These are phyloP conservation scores for Odontesthes bonariensis DNA, from an alignment of 2,113 vertebrate species.

Conservation along the genomic window DNA sequence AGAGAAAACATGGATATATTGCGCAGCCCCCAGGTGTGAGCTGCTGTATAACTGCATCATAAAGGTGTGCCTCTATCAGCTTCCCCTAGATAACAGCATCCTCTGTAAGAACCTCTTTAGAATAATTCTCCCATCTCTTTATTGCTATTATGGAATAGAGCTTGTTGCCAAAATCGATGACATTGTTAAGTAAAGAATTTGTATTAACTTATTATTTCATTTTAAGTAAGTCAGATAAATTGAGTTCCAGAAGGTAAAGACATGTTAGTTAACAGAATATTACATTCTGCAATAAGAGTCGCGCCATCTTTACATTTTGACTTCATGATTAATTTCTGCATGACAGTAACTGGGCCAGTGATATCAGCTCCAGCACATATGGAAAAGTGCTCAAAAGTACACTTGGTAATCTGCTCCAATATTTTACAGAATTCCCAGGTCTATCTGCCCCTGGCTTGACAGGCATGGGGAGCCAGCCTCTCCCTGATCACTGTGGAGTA, in stretches of 20 bases:
- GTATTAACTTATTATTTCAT: conserved; percentile 19
- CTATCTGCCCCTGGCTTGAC: conserved; percentile 41
- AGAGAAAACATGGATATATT: conserved; percentile 41
- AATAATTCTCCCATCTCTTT: not conserved
- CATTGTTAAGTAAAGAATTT: conserved; percentile 19
- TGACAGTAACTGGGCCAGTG: conserved; percentile 27
- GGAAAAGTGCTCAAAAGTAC: conserved; percentile 40
- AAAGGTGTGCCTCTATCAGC: conserved; percentile 8
- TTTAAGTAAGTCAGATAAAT: conserved; percentile 4
- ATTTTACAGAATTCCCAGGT: conserved; percentile 42
- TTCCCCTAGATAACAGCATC: not conserved
- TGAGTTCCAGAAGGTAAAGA: conserved; percentile 32
- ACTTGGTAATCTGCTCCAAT: conserved; percentile 48
- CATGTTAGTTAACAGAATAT: conserved; percentile 28
- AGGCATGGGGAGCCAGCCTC: conserved; percentile 40
- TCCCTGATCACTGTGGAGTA: conserved; percentile 68
- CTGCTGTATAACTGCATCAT: not conserved
- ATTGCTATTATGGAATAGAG: not conserved
- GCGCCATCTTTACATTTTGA: conserved; percentile 14
- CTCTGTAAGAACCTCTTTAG: not conserved
- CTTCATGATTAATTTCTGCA: conserved; percentile 39
- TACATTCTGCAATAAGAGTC: conserved; percentile 31
- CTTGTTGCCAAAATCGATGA: conserved; percentile 15
- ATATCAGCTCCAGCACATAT: conserved; percentile 35
- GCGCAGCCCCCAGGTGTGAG: conserved; percentile 23